Conservation (phyloP, 2,113 vertebrate species). For the Lota lota region DNA sequence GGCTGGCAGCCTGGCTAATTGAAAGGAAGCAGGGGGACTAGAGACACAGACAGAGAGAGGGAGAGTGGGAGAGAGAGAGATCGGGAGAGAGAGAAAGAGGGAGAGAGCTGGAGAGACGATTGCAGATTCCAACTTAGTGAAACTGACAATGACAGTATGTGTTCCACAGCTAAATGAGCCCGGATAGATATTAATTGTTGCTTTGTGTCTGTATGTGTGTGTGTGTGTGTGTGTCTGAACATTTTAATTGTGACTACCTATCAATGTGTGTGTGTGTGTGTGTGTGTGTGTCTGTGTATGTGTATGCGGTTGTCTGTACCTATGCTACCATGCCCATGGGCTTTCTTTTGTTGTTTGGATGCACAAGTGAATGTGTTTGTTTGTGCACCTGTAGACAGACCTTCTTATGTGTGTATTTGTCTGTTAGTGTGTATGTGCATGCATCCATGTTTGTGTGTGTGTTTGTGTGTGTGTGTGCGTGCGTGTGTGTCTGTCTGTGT, state of each 20-base stretch:
- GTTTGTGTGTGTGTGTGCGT: background rate
- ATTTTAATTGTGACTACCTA: background rate
- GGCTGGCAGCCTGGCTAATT: constrained; percentile 62
- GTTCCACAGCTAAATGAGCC: constrained; percentile 41
- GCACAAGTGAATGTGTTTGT: background rate
- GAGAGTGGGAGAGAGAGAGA: constrained; percentile 3
- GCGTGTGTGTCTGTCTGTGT: no score
- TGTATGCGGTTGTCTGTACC: background rate
- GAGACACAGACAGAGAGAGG: background rate
- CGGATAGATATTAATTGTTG: constrained; percentile 55
- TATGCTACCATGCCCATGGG: background rate
- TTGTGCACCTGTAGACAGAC: background rate
- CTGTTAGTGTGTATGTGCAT: background rate
- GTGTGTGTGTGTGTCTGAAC: constrained; percentile 1
- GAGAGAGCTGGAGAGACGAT: constrained; percentile 21
- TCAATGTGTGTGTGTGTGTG: background rate
- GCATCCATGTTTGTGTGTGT: constrained; percentile 1
- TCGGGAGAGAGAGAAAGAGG: background rate
- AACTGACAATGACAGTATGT: constrained; percentile 67
- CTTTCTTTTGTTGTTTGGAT: background rate
- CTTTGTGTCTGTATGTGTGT: constrained; percentile 11
- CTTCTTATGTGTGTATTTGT: background rate
- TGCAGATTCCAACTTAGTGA: constrained; percentile 51
- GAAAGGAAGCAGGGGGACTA: constrained; percentile 62
- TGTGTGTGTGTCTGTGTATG: background rate